Conservation (phyloP, 37 sponge, comb jelly and placozoan genomes). For the Beroe forskalii region DNA sequence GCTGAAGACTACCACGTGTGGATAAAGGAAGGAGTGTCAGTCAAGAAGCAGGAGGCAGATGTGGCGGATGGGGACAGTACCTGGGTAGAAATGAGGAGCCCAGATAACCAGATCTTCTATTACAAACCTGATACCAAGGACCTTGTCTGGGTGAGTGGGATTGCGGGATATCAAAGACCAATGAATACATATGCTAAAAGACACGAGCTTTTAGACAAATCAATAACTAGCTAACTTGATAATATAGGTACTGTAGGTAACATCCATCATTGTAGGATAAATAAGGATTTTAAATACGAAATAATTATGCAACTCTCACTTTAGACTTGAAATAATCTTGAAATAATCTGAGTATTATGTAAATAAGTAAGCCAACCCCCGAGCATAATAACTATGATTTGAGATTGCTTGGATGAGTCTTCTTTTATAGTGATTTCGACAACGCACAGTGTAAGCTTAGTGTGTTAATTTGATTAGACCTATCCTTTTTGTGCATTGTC, state of each 20-base stretch:
- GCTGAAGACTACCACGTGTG: conserved; percentile 81
- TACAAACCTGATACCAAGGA: conserved; percentile 73
- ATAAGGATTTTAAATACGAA: neutral
- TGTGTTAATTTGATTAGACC: conserved; percentile 19
- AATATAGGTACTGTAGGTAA: neutral
- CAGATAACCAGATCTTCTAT: conserved; percentile 77
- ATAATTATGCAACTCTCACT: no score
- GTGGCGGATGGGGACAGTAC: conserved; percentile 9
- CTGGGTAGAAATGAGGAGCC: conserved; percentile 67
- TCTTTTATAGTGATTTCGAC: no score
- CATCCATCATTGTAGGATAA: neutral
- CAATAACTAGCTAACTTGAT: neutral
- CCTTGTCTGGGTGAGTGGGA: conserved; percentile 77
- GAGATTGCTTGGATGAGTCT: no score
- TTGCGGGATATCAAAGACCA: no score
- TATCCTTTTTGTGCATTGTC: neutral
- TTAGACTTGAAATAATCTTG: no score
- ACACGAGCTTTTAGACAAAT: neutral
- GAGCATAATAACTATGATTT: no score
- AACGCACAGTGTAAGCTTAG: neutral
- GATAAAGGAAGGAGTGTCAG: conserved; percentile 71
- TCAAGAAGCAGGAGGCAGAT: conserved; percentile 68
- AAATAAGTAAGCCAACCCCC: no score
- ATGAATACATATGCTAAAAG: no score
- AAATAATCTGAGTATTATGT: no score